Conservation (phyloP, 2,888 invertebrate genomes). For the Caenorhabditis uteleia region DNA sequence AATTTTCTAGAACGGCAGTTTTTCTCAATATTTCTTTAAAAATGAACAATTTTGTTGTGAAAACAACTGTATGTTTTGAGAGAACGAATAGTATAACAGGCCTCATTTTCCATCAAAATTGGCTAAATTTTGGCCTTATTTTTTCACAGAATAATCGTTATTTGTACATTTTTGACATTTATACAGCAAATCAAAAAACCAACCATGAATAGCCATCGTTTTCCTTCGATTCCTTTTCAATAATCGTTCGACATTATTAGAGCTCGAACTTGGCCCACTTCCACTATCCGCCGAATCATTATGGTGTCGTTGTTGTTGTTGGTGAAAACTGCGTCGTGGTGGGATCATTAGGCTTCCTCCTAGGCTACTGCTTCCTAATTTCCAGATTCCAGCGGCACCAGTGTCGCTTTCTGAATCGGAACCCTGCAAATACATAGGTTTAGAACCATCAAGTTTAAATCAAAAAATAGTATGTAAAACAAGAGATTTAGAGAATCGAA, state of each 20-base stretch:
- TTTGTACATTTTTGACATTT: background rate
- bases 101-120: too few species aligned
- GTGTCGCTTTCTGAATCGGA: slow-evolving; percentile 56
- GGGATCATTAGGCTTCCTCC: slow-evolving; percentile 34
- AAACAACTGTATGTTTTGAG: too few species aligned
- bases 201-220: slow-evolving; percentile 49
- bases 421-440: slow-evolving; percentile 35
- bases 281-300: slow-evolving; percentile 8
- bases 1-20: too few species aligned
- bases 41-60: too few species aligned
- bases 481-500: too few species aligned
- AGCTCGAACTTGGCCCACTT: background rate
- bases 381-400: slow-evolving; percentile 19
- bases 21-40: background rate
- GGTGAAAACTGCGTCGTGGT: slow-evolving; percentile 25
- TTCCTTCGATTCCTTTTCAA: slow-evolving; percentile 40
- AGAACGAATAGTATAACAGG: too few species aligned
- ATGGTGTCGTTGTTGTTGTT: slow-evolving; percentile 3
- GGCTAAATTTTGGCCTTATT: too few species aligned
- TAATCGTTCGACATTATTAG: slow-evolving; percentile 28
- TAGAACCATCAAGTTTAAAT: too few species aligned
- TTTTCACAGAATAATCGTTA: too few species aligned
- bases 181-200: background rate
- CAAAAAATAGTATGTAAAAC: too few species aligned
- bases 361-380: too few species aligned